Conservation (phyloP, 2,888 invertebrate species). For the Nymphalis polychloros region DNA sequence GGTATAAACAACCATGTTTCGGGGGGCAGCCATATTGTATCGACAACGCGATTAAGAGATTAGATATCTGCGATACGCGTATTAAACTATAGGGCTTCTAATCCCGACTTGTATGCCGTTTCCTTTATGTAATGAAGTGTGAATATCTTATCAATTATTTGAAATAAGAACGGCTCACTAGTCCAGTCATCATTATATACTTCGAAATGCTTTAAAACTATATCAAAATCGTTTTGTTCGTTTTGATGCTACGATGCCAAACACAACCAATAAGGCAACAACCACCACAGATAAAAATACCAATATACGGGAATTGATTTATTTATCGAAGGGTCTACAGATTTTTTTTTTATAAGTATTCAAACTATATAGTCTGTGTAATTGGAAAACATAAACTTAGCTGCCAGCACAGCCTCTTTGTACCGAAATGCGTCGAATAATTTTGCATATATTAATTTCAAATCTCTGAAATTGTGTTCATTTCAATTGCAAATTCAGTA, state of each 20-base stretch:
- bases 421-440: conserved; percentile 14
- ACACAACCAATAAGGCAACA: too few relatives aligned
- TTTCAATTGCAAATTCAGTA: conserved; percentile 23
- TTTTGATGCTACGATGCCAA: too few relatives aligned
- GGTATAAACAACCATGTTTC: conserved; percentile 43
- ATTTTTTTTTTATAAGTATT: neutral
- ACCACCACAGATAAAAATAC: too few relatives aligned
- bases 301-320: too few relatives aligned
- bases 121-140: conserved; percentile 28
- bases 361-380: neutral
- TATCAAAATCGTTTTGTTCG: too few relatives aligned
- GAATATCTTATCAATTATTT: neutral
- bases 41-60: conserved; percentile 61
- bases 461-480: conserved; percentile 13
- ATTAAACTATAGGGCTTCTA: conserved; percentile 51
- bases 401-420: conserved; percentile 2
- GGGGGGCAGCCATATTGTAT: conserved; percentile 57
- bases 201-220: too few relatives aligned
- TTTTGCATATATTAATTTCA: conserved; percentile 25
- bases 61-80: conserved; percentile 46
- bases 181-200: too few relatives aligned
- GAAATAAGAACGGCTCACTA: too few relatives aligned
- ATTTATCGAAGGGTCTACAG: too few relatives aligned
- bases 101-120: conserved; percentile 29
- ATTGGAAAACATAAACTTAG: neutral